Percentiles rank a stretch among this genome's conserved stretches.
These are phyloP conservation scores for Macrochelys suwanniensis DNA, from an alignment of 2,797 vertebrate genomes.

Conservation along the genomic window DNA sequence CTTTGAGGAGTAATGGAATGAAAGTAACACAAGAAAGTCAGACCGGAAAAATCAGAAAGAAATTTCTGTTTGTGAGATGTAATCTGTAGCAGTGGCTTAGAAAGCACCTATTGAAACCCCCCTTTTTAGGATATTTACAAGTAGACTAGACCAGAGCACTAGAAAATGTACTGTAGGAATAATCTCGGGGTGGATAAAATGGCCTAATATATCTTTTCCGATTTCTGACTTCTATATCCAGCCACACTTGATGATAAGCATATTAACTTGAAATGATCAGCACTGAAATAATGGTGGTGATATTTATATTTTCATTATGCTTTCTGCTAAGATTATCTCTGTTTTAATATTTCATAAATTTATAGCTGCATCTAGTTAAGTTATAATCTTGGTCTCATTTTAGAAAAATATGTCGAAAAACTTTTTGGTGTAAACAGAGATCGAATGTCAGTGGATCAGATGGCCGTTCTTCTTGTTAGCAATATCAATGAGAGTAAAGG, in stretches of 20 bases:
- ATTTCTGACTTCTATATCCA: neutral
- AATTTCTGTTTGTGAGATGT: neutral
- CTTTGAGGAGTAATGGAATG: neutral
- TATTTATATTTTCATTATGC: neutral
- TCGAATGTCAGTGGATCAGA: slow-evolving; percentile 95
- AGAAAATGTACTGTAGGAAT: neutral
- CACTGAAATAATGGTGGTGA: neutral
- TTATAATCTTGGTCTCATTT: slow-evolving; percentile 56
- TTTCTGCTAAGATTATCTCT: neutral
- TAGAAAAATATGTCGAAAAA: slow-evolving; percentile 95
- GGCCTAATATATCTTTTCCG: neutral
- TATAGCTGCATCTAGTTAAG: neutral
- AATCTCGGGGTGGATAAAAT: neutral
- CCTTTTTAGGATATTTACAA: neutral
- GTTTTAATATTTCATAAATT: neutral
- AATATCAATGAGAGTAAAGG: slow-evolving; percentile 94
- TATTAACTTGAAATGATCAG: neutral
- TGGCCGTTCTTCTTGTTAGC: slow-evolving; percentile 97
- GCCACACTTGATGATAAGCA: neutral
- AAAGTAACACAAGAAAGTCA: neutral
- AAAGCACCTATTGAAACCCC: neutral
- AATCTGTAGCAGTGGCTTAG: neutral
- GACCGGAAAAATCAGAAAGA: neutral
- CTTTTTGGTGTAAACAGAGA: slow-evolving; percentile 94
- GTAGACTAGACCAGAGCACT: neutral